Evolutionary conservation across 2,888 invertebrate genomes (phyloP).

Genomic region (Pterostichus madidus): DNA sequence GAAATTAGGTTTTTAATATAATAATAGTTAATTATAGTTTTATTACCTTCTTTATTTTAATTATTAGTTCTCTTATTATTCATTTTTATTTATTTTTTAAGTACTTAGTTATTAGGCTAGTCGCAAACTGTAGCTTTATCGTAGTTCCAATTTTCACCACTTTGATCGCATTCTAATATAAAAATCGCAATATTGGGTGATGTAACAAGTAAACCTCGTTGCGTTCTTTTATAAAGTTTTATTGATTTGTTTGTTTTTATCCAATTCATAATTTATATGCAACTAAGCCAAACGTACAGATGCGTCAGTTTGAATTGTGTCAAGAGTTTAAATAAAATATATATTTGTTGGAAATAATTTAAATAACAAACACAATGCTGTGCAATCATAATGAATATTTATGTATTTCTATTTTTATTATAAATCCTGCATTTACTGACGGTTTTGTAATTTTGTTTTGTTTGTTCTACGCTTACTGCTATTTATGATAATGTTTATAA

Average conservation of each 20-base stretch:
- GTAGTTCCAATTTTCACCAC: too few species aligned
- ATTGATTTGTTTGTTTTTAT: constrained; percentile 9
- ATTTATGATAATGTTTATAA: constrained; percentile 3
- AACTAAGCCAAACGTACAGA: constrained; percentile 23
- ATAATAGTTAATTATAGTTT: too few species aligned
- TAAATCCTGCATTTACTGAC: constrained; percentile 12
- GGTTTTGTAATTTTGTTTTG: constrained; percentile 10
- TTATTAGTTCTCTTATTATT: too few species aligned
- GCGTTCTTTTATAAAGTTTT: too few species aligned
- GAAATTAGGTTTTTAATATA: too few species aligned
- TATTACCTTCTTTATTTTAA: too few species aligned
- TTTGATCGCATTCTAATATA: too few species aligned
- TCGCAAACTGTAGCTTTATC: too few species aligned
- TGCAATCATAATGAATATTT: constrained; percentile 41
- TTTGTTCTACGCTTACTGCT: neutral
- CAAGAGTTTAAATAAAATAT: constrained; percentile 47
- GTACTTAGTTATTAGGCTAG: too few species aligned
- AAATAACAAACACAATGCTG: constrained; percentile 17
- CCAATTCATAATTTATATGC: constrained; percentile 22
- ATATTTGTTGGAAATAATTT: constrained; percentile 35
- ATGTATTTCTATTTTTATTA: constrained; percentile 34
- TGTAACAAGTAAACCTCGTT: too few species aligned
- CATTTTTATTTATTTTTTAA: too few species aligned
- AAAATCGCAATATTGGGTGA: too few species aligned
- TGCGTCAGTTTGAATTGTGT: constrained; percentile 32